Percentiles rank a stretch among this genome's conserved stretches.
These are phyloP conservation scores for Papilio polyxenes DNA, from an alignment of 1,140 invertebrate species.

Conservation along the genomic window DNA sequence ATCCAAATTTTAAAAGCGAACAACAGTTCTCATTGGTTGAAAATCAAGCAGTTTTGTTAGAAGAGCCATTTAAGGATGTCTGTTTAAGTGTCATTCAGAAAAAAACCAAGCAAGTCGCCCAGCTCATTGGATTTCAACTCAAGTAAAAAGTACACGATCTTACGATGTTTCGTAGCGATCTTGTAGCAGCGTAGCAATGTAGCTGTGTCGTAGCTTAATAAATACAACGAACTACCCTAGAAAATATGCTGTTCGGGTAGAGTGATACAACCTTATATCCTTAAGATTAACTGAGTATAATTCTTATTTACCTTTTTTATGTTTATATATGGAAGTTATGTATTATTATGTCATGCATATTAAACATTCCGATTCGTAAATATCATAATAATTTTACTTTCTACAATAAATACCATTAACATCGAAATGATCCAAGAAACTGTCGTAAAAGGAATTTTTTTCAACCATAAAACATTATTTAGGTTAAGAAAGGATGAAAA, in stretches of 20 bases:
- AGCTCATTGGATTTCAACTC: slow-evolving; percentile 7
- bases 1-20: neutral
- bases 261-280: too few species aligned
- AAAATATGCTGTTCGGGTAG: too few species aligned
- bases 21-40: neutral
- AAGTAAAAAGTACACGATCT: slow-evolving; percentile 36
- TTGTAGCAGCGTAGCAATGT: slow-evolving; percentile 44
- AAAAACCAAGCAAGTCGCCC: slow-evolving; percentile 7
- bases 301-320: neutral
- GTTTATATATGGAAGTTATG: too few species aligned
- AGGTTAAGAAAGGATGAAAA: slow-evolving; percentile 20
- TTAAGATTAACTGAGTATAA: too few species aligned
- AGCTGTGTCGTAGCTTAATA: slow-evolving; percentile 51
- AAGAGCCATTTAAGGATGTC: neutral
- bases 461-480: slow-evolving; percentile 11
- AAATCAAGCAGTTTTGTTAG: neutral
- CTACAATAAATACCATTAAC: neutral
- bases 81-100: slow-evolving; percentile 9
- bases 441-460: neutral
- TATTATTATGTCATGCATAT: too few species aligned
- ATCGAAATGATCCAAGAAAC: slow-evolving; percentile 5
- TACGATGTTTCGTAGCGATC: slow-evolving; percentile 49
- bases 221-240: neutral
- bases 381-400: neutral
- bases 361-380: slow-evolving; percentile 42